Percentiles rank a stretch among this genome's conserved stretches.
Evolutionary conservation across 2,888 invertebrate species (phyloP).

Genomic region (Andrena marginata): DNA sequence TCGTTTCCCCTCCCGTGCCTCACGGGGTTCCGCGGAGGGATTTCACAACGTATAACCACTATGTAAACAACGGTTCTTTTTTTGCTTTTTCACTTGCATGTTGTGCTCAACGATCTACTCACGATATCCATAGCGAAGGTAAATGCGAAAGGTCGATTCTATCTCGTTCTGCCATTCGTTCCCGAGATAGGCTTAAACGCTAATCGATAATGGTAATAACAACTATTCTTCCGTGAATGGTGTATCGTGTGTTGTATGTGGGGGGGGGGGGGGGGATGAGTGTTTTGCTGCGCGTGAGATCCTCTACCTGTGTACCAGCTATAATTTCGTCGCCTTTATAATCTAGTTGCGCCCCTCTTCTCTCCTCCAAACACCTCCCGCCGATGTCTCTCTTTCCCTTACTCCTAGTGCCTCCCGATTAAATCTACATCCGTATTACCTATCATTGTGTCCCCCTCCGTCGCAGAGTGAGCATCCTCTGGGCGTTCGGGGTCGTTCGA

Average conservation of each 20-base stretch:
- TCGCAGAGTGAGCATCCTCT: conserved; percentile 32
- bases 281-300: conserved; percentile 11
- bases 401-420: conserved; percentile 44
- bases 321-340: conserved; percentile 55
- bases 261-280: neutral
- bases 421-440: conserved; percentile 41
- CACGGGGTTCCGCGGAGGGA: conserved; percentile 63
- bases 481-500: conserved; percentile 8
- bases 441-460: conserved; percentile 15
- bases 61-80: conserved; percentile 48
- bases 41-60: conserved; percentile 63
- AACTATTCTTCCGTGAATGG: conserved; percentile 66
- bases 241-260: conserved; percentile 56
- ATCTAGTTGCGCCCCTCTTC: conserved; percentile 38
- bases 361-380: conserved; percentile 25
- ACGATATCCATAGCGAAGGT: conserved; percentile 71
- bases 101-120: conserved; percentile 64
- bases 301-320: conserved; percentile 67
- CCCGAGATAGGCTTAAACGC: conserved; percentile 76
- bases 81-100: conserved; percentile 37
- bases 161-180: conserved; percentile 16
- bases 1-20: conserved; percentile 34
- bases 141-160: conserved; percentile 66
- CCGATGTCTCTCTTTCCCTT: conserved; percentile 15
- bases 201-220: conserved; percentile 80